Percentiles rank a stretch among this genome's conserved stretches.
Evolutionary conservation across 2,888 invertebrate genomes (phyloP).

Genomic region (Apodemia mormo): DNA sequence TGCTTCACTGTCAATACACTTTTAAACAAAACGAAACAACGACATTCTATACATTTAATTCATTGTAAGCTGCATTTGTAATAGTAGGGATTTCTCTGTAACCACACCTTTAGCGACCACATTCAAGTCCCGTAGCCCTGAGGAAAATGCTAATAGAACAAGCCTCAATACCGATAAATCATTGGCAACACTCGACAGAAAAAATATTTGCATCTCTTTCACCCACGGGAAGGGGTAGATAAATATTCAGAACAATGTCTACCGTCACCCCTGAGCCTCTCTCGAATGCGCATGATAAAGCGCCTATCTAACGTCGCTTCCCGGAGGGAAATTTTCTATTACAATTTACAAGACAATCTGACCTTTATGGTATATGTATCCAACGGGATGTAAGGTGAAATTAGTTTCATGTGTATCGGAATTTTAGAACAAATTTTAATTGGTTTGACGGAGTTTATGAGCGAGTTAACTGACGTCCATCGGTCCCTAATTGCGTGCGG

Average conservation of each 20-base stretch:
- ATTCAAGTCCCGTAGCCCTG: too few species aligned
- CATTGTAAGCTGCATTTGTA: too few species aligned
- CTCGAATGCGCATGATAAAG: conserved; percentile 33
- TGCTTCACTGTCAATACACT: too few species aligned
- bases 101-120: too few species aligned
- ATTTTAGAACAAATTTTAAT: conserved; percentile 20
- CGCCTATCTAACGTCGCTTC: conserved; percentile 27
- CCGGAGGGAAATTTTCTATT: conserved; percentile 24
- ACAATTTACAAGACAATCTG: conserved; percentile 16
- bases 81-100: too few species aligned
- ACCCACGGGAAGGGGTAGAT: conserved; percentile 28
- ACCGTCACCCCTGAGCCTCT: conserved; percentile 24
- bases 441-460: conserved; percentile 18
- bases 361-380: not conserved
- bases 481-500: not conserved
- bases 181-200: not conserved
- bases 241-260: conserved; percentile 39
- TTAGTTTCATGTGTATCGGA: not conserved
- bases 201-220: conserved; percentile 20
- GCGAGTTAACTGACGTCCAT: conserved; percentile 14
- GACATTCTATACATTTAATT: too few species aligned
- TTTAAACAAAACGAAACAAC: too few species aligned
- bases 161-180: not conserved
- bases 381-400: not conserved
- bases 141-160: not conserved